phyloP scores from a whole-genome alignment of 2,888 invertebrate genomes.

The Andrena camellia region DNA sequence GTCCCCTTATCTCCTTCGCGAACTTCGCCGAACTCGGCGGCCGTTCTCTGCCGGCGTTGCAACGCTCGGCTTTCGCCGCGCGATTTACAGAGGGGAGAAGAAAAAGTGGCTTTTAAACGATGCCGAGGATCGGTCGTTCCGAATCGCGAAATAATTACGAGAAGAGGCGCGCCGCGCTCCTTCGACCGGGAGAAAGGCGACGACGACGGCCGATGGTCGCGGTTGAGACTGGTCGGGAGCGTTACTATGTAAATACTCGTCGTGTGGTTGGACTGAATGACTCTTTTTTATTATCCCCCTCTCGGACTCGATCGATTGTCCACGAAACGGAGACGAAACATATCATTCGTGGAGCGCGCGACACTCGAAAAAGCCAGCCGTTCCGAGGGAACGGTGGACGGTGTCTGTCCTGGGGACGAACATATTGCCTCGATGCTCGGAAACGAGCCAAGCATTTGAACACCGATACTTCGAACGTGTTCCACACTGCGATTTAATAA shows the following conservation, averaged over 20 bases:
- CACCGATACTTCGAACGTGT: not conserved
- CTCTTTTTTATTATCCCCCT: not conserved
- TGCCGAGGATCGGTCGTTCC: not conserved
- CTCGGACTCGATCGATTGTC: not conserved
- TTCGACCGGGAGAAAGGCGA: not conserved
- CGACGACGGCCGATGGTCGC: not conserved
- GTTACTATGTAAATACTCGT: constrained; percentile 30
- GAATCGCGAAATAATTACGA: not conserved
- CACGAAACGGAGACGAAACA: not conserved
- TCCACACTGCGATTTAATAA: not conserved
- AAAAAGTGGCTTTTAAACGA: not conserved
- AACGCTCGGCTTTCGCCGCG: not conserved
- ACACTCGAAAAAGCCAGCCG: not conserved
- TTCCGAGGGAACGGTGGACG: not conserved
- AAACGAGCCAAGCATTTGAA: not conserved
- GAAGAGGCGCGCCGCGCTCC: not conserved
- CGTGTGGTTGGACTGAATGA: not conserved
- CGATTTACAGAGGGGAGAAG: not conserved
- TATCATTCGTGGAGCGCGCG: not conserved
- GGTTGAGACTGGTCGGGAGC: not conserved
- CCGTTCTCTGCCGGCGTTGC: not conserved
- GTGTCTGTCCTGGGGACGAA: not conserved
- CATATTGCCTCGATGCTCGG: not conserved
- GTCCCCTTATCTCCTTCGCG: not conserved
- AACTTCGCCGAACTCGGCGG: constrained; percentile 7